These are phyloP conservation scores for Phylloscopus trochiloides DNA, from an alignment of 2,113 vertebrate species.

Conservation along the genomic window DNA sequence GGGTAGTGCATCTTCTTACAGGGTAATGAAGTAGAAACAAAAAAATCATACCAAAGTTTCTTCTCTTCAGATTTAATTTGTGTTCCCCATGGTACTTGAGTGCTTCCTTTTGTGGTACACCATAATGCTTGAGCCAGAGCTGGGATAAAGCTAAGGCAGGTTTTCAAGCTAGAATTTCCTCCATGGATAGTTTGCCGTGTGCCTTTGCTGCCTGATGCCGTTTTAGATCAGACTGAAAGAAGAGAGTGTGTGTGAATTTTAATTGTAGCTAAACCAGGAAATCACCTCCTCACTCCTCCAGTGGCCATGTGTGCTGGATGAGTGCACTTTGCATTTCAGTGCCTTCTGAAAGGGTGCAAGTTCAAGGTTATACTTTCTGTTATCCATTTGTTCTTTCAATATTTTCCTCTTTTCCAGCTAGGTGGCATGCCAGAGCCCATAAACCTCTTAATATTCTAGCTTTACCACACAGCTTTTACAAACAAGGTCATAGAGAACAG, in stretches of 20 bases:
- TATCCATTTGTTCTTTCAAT: not conserved
- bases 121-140: not conserved
- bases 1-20: not conserved
- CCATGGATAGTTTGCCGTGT: not conserved
- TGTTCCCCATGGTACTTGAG: not conserved
- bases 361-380: not conserved
- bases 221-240: not conserved
- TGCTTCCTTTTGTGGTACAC: not conserved
- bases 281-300: not conserved
- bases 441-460: slow-evolving; percentile 7
- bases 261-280: not conserved
- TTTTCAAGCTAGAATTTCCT: not conserved
- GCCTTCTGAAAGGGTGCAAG: not conserved
- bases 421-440: not conserved
- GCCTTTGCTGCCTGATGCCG: not conserved
- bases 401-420: not conserved
- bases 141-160: not conserved
- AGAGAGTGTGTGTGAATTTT: not conserved
- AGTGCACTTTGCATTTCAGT: not conserved
- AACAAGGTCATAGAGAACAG: slow-evolving; percentile 48
- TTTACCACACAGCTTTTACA: slow-evolving; percentile 17
- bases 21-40: not conserved
- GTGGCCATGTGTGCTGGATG: accelerated
- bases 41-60: not conserved
- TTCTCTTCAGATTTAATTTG: not conserved